Base-by-base conservation (phyloP, 2,113 vertebrate genomes). In the Lepisosteus oculatus region DNA sequence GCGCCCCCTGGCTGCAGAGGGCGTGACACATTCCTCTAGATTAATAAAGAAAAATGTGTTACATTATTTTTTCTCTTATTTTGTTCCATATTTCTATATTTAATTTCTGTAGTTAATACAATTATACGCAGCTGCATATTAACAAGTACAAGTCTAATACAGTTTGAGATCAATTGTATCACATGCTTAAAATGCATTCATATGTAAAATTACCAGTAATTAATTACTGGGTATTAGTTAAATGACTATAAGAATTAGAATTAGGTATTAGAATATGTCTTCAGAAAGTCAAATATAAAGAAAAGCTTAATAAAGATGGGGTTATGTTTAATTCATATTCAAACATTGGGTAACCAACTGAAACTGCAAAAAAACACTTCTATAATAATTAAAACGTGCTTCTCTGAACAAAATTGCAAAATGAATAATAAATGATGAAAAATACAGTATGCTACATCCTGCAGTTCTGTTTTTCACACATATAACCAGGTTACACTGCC, bases 231-330 rank as follows among this genome's bases (percentile, higher is more conserved):
- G 2, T 29, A 29, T 29, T 29, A 62, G n/a, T 55, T 62, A 65
- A 11, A 8, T 65, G 59, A 44, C 57, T 43, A 61, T 73, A 73
- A 47, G 17, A 65, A 67, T 6, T n/a, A 67, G 55, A 9, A 67
- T 17, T 17, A 42, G 59, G 17, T 61, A 61, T 54, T 68, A 17
- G 42, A 47, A 29, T 55, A 64, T n/a, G 29, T 12, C 41, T 15
- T 55, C 3, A 11, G 13, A 64, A 64, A 64, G 17, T 3, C 47
- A 8, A 66, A 55, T 14, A 70, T 63, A 61, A 41, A 12, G 5
- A 47, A 41, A 61, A 12, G 61, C 6, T 6, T 11, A 64, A 61
- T 57, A 62, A 65, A 15, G 43, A 15, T 65, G 56, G 13, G 51
- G 3, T 51, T 44, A 13, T 57, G 13, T 43, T 57, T 66, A 44